Base-by-base conservation (phyloP, 2,113 vertebrate genomes). In the Dinomys branickii region DNA sequence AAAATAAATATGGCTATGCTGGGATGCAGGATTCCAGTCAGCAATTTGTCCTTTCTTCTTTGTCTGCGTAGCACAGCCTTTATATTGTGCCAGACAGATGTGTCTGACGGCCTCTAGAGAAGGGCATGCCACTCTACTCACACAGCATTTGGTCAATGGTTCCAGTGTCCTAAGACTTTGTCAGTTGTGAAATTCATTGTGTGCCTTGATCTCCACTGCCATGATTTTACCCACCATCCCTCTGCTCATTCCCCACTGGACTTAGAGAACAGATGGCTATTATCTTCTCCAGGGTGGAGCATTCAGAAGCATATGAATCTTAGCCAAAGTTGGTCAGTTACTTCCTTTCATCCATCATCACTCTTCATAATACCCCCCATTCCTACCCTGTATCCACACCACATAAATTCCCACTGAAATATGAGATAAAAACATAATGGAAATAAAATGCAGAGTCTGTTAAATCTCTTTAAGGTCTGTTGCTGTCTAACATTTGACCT, bases 101-200 rank as follows among this genome's bases (percentile, higher is more conserved):
- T 92, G 65, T 94, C 91, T 88, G 69, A 22, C 56, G 88, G 88
- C 88, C 92, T 94, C 88, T 33, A 78, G 88, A 97, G 94, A 95
- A 85, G 82, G 94, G 82, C 96, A 97, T 69, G 94, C 94, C 96
- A 88, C 92, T 63, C 63, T 52, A 89, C 81, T 88, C 94, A 82
- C 91, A 92, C 90, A 95, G 54, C 38, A 90, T 77, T 85, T 88
- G 71, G 96, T 97, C 94, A 98, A 54, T 95, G 73, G 65, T 83
- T 78, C 88, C 85, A 97, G 94, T 97, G 97, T 97, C 88, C 88
- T 56, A 78, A 41, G 73, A 94, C 59, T 84, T 91, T 92, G 88
- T 96, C 95, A 90, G 88, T 44, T 90, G 85, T 95, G 71, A 95
- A 97, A 97, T 96, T 96, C 96, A 97, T 80, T 97, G 95, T 69